A percentile compares a stretch with the other conserved stretches of the same genome.
Conservation (phyloP, 2,113 vertebrate species). For the Tragulus kanchil region DNA sequence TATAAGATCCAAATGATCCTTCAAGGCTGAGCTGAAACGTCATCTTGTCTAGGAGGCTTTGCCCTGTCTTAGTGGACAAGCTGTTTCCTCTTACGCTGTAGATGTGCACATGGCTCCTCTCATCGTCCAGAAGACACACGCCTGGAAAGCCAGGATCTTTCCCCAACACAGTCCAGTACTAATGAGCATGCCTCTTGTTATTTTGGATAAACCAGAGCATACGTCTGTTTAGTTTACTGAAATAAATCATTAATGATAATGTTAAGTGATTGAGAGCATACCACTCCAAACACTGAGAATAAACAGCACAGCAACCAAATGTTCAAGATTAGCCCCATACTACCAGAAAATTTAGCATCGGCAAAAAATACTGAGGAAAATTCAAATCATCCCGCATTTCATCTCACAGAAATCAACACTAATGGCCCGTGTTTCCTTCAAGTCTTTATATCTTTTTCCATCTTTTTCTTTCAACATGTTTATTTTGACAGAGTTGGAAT, state of each 20-base stretch:
- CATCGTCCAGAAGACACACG: background rate
- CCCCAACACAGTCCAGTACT: background rate
- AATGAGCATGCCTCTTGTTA: background rate
- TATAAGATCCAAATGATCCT: conserved; percentile 3
- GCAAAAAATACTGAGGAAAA: background rate
- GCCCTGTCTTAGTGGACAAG: background rate
- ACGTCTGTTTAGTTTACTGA: background rate
- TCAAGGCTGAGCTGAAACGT: background rate
- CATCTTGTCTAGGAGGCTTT: background rate
- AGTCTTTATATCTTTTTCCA: background rate
- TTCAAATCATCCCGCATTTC: background rate
- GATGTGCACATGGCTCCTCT: background rate
- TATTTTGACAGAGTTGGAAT: background rate
- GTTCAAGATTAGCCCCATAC: background rate
- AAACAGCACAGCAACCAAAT: background rate
- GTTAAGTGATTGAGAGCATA: background rate
- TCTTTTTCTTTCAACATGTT: background rate
- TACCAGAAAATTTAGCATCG: background rate
- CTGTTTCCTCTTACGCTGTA: background rate
- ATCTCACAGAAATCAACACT: background rate
- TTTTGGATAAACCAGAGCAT: background rate
- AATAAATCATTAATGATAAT: background rate
- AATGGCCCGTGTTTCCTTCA: background rate
- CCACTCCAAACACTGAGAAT: background rate
- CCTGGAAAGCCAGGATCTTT: background rate